Evolutionary conservation across 2,113 vertebrate genomes (phyloP).

Genomic region (Amia ocellicauda): DNA sequence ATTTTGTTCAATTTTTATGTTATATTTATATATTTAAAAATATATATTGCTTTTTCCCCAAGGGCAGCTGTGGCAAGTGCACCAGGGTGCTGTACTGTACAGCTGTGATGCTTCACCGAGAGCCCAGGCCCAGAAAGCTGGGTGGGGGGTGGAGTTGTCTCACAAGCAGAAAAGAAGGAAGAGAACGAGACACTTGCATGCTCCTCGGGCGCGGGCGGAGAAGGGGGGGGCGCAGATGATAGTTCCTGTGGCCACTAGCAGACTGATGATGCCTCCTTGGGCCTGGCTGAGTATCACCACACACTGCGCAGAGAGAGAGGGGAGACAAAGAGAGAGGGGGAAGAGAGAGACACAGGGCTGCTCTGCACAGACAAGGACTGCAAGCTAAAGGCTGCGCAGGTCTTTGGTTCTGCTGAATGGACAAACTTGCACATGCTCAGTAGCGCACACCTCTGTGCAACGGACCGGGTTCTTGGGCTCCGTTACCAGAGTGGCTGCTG

Average conservation of each 20-base stretch:
- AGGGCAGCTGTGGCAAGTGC: neutral
- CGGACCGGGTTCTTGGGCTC: no score
- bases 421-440: no score
- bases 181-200: neutral
- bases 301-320: neutral
- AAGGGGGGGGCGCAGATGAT: constrained; percentile 13
- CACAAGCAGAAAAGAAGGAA: no score
- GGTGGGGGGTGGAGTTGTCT: no score
- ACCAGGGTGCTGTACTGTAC: neutral
- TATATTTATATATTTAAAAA: neutral
- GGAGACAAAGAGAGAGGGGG: neutral
- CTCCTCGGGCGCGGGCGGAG: constrained; percentile 13
- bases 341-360: no score
- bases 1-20: neutral
- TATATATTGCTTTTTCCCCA: no score
- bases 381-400: no score
- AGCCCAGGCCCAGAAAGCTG: no score
- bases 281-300: constrained; percentile 18
- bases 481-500: no score
- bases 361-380: no score
- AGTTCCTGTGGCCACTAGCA: constrained; percentile 11
- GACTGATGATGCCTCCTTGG: constrained; percentile 7
- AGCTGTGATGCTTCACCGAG: neutral
- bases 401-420: no score
- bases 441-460: no score